Percentiles rank a stretch among this genome's conserved stretches.
These are phyloP conservation scores for Vespertilio murinus DNA, from an alignment of 2,797 vertebrate species.

Conservation along the genomic window DNA sequence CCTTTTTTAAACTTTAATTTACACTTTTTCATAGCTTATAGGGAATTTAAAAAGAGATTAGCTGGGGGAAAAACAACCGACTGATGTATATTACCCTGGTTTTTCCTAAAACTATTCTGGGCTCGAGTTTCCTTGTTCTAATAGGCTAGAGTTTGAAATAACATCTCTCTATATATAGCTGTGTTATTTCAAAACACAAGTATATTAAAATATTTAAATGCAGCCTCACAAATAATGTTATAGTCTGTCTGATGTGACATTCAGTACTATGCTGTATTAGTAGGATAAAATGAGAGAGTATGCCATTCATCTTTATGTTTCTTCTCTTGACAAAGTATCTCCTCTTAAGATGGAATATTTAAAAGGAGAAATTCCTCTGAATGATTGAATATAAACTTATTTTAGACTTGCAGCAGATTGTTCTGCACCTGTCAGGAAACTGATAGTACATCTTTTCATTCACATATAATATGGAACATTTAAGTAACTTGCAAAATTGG, in stretches of 20 bases:
- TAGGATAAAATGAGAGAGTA: neutral
- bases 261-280: neutral
- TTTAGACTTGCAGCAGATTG: conserved; percentile 75
- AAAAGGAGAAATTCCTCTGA: conserved; percentile 47
- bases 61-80: neutral
- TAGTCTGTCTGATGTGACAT: neutral
- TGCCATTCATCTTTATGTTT: neutral
- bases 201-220: neutral
- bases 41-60: neutral
- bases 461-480: conserved; percentile 67
- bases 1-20: neutral
- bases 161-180: neutral
- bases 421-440: conserved; percentile 74
- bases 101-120: neutral
- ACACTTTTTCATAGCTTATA: neutral
- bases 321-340: neutral
- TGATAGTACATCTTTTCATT: conserved; percentile 68
- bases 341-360: conserved; percentile 4
- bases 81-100: neutral
- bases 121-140: neutral
- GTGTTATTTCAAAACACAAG: neutral
- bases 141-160: neutral
- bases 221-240: neutral
- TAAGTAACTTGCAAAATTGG: conserved; percentile 69
- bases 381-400: conserved; percentile 59